These are phyloP conservation scores for Lissocephala sabroskyi DNA, from an alignment of 2,888 invertebrate species.

Conservation along the genomic window DNA sequence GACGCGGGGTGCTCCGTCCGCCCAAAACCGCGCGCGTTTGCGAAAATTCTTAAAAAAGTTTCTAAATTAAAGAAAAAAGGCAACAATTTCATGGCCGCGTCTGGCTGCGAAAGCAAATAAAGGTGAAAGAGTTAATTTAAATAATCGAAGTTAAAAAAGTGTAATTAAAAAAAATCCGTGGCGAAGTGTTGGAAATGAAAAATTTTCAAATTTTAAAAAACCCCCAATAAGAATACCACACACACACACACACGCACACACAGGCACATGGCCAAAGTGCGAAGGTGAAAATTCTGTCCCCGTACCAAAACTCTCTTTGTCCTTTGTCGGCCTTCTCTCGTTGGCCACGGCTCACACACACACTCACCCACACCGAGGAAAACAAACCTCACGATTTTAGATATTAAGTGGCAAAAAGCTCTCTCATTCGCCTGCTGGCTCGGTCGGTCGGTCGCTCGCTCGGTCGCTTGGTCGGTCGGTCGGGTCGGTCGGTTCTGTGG, in stretches of 20 bases:
- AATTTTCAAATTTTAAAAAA: conserved; percentile 11
- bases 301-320: conserved; percentile 10
- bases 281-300: conserved; percentile 57
- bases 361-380: conserved; percentile 1
- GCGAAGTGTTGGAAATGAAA: conserved; percentile 19
- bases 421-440: conserved; percentile 35
- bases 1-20: too few relatives aligned
- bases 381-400: conserved; percentile 48
- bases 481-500: conserved; percentile 1
- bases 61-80: too few relatives aligned
- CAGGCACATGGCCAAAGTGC: conserved; percentile 45
- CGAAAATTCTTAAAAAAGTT: conserved; percentile 9
- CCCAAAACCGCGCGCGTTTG: conserved; percentile 14
- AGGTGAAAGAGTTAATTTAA: conserved; percentile 12
- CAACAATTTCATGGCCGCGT: too few relatives aligned
- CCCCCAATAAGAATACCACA: conserved; percentile 16
- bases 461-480: too few relatives aligned
- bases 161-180: conserved; percentile 12
- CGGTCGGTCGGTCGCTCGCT: too few relatives aligned
- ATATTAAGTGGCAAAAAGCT: conserved; percentile 50
- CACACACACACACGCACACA: too few relatives aligned
- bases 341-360: too few relatives aligned
- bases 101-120: conserved; percentile 6
- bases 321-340: conserved; percentile 12
- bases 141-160: conserved; percentile 13